Evolutionary conservation across 1,140 invertebrate genomes (phyloP).

Genomic region (Hyles vespertilio): DNA sequence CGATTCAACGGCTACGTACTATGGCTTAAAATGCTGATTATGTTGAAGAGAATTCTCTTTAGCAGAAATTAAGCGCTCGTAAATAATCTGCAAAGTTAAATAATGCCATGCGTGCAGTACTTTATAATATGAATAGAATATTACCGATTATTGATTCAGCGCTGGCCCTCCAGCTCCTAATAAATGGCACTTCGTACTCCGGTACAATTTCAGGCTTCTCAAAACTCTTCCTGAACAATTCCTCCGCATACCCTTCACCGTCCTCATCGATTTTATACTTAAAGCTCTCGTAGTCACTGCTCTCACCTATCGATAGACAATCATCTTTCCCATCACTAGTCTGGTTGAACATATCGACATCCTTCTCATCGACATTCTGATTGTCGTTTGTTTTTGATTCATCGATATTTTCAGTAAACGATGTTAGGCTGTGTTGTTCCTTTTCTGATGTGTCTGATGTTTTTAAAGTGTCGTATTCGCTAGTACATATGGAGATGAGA

Average conservation of each 20-base stretch:
- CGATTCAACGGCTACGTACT: no score
- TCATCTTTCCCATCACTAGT: constrained; percentile 49
- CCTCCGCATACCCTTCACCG: constrained; percentile 60
- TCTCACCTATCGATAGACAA: constrained; percentile 85
- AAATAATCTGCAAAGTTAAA: no score
- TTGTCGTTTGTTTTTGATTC: constrained; percentile 6
- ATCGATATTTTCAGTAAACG: constrained; percentile 18
- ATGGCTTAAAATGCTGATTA: no score
- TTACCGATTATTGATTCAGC: constrained; percentile 60
- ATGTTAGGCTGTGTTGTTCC: constrained; percentile 57
- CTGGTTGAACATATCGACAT: constrained; percentile 73
- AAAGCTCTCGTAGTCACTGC: constrained; percentile 90
- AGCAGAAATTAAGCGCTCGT: no score
- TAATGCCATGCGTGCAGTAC: no score
- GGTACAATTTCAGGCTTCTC: constrained; percentile 29
- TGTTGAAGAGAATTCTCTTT: no score
- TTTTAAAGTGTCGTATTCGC: constrained; percentile 59
- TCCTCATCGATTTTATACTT: constrained; percentile 80
- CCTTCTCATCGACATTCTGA: constrained; percentile 24
- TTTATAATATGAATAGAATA: constrained; percentile 8
- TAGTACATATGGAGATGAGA: constrained; percentile 57
- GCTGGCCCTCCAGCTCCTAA: constrained; percentile 53
- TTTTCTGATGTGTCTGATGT: constrained; percentile 66
- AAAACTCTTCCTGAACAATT: constrained; percentile 59
- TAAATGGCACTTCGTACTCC: constrained; percentile 36